Base-by-base conservation (phyloP, 2,113 vertebrate genomes). In the Nymphicus hollandicus region DNA sequence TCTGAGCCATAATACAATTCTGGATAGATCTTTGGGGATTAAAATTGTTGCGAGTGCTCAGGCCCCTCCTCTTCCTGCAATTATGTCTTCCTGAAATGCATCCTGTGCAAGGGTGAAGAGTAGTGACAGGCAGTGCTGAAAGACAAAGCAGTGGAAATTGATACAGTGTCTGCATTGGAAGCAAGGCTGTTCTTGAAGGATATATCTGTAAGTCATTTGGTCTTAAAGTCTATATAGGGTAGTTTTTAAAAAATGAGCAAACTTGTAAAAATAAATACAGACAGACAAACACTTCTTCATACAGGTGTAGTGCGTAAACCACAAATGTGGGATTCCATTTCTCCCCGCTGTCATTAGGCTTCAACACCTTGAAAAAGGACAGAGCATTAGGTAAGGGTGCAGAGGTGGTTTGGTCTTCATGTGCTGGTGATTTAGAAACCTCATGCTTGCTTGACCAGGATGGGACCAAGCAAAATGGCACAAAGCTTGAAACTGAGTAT, bases 91-190 rank as follows among this genome's bases (percentile, higher is more conserved):
- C 93, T 94, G 90, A 93, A 92, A 25, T 37, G 35, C 77, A 93
- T 96, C 92, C 95, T 96, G 95, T 96, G 88, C 79, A 93, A 81
- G 82, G 95, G 96, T 95, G 61, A 96, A 9, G 77, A 81, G 74
- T 80, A 74, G 52, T 12, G 1, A 28, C 83, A 52, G 44, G 35
- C 86, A 74, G 25, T 28, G 50, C 72, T 77, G 64, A 22, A 37
- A 80, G 78, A 19, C 41, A 55, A 44, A 88, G 46, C 47, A 44
- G 55, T 81, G 47, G 68, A n/a, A 82, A 39, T 24, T 58, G 31
- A 44, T 72, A 2, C 10, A 8, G 53, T 28, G 29, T 60, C 39
- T 91, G 46, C 35, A 2, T 24, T 88, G 65, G 29, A 63, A 52
- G 24, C 55, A 46, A 39, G 35, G 52, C 39, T 86, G 25, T 77